A percentile compares a stretch with the other conserved stretches of the same genome.
Evolutionary conservation across 2,113 vertebrate genomes (phyloP).

Genomic region (Cettia cetti): DNA sequence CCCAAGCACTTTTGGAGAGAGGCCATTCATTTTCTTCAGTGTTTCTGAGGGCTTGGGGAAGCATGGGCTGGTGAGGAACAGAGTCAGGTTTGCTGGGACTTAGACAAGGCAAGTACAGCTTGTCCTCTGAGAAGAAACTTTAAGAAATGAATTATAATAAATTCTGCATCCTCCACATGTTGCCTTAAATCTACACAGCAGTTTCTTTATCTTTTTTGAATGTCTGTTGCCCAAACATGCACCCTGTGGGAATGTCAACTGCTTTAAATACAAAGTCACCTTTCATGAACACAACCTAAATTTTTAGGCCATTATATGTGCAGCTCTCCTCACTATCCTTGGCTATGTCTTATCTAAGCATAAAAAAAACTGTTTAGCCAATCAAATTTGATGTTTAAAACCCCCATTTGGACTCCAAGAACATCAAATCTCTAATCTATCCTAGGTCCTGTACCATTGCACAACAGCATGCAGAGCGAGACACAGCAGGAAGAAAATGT

Average conservation of each 20-base stretch:
- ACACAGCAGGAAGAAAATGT: constrained; percentile 53
- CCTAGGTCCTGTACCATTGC: background rate
- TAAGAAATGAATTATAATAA: background rate
- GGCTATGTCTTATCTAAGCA: background rate
- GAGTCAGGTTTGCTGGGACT: background rate
- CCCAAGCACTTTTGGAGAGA: background rate
- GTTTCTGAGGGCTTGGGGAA: background rate
- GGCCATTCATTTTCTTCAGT: fast-evolving
- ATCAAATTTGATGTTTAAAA: background rate
- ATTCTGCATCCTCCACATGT: background rate
- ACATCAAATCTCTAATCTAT: constrained; percentile 43
- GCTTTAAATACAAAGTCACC: background rate
- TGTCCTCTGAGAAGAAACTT: background rate
- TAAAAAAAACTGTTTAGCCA: constrained; percentile 41
- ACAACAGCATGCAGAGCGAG: background rate
- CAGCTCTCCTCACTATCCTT: constrained; percentile 20
- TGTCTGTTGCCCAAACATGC: background rate
- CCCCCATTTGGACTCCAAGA: constrained; percentile 16
- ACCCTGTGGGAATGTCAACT: background rate
- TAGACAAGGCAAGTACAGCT: background rate
- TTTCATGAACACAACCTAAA: background rate
- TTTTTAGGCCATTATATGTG: background rate
- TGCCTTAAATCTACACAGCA: background rate
- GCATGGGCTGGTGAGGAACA: background rate
- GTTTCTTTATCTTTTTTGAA: background rate